Evolutionary conservation across 1,140 invertebrate species (phyloP).

Genomic region (Aleiodes sp.): DNA sequence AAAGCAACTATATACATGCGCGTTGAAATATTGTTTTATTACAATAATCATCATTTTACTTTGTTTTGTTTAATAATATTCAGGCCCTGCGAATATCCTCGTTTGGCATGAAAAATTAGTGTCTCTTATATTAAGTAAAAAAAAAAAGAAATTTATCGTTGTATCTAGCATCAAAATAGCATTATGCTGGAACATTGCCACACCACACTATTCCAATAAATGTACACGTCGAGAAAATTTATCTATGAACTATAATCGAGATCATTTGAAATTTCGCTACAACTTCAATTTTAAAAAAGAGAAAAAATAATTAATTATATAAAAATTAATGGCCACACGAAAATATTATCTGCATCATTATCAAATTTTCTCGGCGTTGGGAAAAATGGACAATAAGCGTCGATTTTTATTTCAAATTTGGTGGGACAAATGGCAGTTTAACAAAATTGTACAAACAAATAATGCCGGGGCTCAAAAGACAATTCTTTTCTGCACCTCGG

Average conservation of each 20-base stretch:
- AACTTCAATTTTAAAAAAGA: background rate
- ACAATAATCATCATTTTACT: background rate
- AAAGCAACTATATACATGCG: slow-evolving; percentile 50
- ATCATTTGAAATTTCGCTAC: slow-evolving; percentile 4
- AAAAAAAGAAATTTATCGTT: background rate
- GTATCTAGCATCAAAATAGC: background rate
- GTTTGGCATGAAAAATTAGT: slow-evolving; percentile 22
- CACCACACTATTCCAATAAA: background rate
- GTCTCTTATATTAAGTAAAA: background rate
- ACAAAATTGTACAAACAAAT: background rate
- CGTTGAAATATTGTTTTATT: slow-evolving; percentile 32
- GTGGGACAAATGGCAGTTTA: slow-evolving; percentile 30
- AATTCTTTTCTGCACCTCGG: background rate
- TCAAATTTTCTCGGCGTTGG: background rate
- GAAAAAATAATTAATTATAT: background rate
- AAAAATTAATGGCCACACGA: background rate
- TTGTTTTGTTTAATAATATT: background rate
- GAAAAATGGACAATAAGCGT: too few species aligned
- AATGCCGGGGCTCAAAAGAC: background rate
- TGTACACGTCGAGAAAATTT: background rate
- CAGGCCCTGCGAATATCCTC: slow-evolving; percentile 15
- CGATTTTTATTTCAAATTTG: slow-evolving; percentile 25
- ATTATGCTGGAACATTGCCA: too few species aligned
- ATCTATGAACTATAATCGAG: background rate
- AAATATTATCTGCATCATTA: background rate